Evolutionary conservation across 2,888 invertebrate genomes (phyloP).

Genomic region (Xestia rhomboidea): DNA sequence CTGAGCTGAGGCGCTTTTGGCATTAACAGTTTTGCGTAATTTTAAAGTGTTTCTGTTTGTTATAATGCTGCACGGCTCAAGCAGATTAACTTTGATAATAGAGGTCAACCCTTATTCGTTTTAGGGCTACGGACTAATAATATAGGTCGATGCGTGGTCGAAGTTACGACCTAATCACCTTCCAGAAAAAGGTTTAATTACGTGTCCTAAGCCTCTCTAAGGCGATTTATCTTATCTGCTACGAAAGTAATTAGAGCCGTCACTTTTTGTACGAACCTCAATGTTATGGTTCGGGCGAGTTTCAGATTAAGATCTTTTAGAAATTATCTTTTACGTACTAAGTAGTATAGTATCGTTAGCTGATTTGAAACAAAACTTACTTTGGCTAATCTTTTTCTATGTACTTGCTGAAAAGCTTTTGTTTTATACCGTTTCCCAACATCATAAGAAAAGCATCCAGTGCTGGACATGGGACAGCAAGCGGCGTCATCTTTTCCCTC

Average conservation of each 20-base stretch:
- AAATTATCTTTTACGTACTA: not conserved
- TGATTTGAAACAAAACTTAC: not conserved
- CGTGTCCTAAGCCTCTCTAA: conserved; percentile 34
- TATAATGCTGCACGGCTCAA: not conserved
- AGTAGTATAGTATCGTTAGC: too few relatives aligned
- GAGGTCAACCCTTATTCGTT: not conserved
- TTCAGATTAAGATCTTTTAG: conserved; percentile 17
- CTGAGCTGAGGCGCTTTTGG: not conserved
- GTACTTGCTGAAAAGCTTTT: not conserved
- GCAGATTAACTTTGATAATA: not conserved
- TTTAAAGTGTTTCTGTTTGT: not conserved
- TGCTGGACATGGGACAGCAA: not conserved
- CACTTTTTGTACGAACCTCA: conserved; percentile 48
- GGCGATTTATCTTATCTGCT: conserved; percentile 60
- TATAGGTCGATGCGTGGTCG: conserved; percentile 21
- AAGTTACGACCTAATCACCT: conserved; percentile 40
- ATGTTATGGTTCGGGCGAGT: conserved; percentile 33
- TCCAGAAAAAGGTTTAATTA: conserved; percentile 50
- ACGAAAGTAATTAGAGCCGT: conserved; percentile 59
- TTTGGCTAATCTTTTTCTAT: not conserved
- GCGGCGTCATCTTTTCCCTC: not conserved
- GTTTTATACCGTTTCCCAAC: not conserved
- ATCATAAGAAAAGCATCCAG: not conserved
- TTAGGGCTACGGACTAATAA: not conserved
- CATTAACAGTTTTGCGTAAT: not conserved